These are phyloP conservation scores for Spinus olivaceus DNA, from an alignment of 2,797 vertebrate species.

Conservation along the genomic window DNA sequence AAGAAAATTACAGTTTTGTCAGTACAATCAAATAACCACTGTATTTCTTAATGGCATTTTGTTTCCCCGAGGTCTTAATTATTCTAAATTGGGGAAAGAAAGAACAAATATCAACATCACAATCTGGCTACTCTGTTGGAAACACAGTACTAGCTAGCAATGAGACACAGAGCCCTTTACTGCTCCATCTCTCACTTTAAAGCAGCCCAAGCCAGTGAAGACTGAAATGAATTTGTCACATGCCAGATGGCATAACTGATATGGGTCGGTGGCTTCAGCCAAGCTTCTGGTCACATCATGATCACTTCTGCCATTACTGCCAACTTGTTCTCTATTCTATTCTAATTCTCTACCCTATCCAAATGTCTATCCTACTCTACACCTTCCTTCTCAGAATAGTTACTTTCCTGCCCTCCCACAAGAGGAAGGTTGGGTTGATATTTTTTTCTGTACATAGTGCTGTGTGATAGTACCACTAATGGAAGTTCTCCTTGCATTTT, in stretches of 20 bases:
- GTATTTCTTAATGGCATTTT: not conserved
- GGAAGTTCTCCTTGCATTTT: not conserved
- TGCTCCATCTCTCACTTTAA: not conserved
- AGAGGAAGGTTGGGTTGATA: not conserved
- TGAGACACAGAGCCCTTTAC: not conserved
- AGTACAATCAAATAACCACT: not conserved
- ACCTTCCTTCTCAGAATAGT: not conserved
- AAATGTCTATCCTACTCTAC: not conserved
- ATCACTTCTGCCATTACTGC: not conserved
- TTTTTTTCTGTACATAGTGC: not conserved
- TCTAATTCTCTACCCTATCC: not conserved
- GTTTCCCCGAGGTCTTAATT: not conserved
- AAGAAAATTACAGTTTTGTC: not conserved
- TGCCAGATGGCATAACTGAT: conserved; percentile 1
- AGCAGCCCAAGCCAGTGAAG: not conserved
- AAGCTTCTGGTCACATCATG: not conserved
- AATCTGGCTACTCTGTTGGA: not conserved
- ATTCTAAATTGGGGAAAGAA: not conserved
- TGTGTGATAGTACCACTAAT: not conserved
- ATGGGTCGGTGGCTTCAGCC: not conserved
- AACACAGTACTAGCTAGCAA: not conserved
- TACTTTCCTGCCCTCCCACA: not conserved
- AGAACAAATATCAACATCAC: not conserved
- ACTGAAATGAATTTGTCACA: conserved; percentile 21
- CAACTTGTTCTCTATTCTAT: not conserved